phyloP scores from a whole-genome alignment of 1,140 invertebrate species.

The Orussus abietinus region DNA sequence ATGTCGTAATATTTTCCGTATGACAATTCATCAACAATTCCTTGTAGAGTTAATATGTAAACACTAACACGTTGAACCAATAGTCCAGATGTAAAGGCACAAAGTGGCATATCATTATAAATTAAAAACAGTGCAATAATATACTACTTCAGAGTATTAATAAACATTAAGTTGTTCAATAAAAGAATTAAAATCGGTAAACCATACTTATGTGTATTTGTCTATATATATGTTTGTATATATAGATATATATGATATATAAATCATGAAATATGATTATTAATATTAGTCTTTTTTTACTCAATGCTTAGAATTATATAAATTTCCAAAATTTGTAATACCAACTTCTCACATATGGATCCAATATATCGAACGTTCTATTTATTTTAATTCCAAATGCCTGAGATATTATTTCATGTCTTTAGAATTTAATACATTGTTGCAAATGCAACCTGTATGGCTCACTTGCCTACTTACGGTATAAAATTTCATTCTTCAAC shows the following conservation, averaged over 20 bases:
- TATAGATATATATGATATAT: slow-evolving; percentile 15
- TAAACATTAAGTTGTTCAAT: slow-evolving; percentile 14
- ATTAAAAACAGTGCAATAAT: slow-evolving; percentile 16
- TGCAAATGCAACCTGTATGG: not conserved
- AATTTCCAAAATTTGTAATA: not conserved
- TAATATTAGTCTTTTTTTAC: not conserved
- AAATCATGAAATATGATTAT: slow-evolving; percentile 2
- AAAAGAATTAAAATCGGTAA: slow-evolving; percentile 16
- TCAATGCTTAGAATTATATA: slow-evolving; percentile 3
- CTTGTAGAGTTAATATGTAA: too few relatives aligned
- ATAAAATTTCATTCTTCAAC: slow-evolving; percentile 3
- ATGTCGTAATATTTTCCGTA: too few relatives aligned
- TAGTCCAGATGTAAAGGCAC: slow-evolving; percentile 30
- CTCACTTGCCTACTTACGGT: slow-evolving; percentile 1
- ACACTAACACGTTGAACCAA: too few relatives aligned
- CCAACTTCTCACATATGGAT: not conserved
- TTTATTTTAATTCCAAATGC: too few relatives aligned
- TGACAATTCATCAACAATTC: too few relatives aligned
- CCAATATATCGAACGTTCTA: slow-evolving; percentile 1
- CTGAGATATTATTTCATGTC: too few relatives aligned
- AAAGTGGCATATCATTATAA: slow-evolving; percentile 22
- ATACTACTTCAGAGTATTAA: too few relatives aligned
- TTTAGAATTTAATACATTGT: not conserved
- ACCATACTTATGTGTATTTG: too few relatives aligned
- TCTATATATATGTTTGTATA: slow-evolving; percentile 16